phyloP scores from a whole-genome alignment of 2,888 invertebrate genomes.

The Colostygia pectinataria region DNA sequence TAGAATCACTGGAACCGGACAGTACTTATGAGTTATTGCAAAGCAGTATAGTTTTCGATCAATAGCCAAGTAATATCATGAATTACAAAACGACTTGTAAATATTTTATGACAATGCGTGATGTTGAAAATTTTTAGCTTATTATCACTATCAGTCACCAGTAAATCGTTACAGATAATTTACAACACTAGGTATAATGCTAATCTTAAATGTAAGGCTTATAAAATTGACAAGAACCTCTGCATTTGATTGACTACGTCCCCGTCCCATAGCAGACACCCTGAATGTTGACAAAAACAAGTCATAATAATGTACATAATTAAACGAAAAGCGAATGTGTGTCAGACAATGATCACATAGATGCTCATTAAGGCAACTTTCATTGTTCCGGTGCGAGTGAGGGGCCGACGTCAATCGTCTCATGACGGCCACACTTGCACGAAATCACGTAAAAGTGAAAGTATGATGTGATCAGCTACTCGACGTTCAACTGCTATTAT shows the following conservation, averaged over 20 bases:
- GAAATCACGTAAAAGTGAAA: conserved; percentile 79
- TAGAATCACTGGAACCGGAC: conserved; percentile 37
- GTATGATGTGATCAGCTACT: conserved; percentile 67
- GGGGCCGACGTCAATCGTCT: conserved; percentile 50
- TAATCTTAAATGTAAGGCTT: too few species aligned
- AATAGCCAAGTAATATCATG: conserved; percentile 8
- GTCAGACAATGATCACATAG: conserved; percentile 44
- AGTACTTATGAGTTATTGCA: conserved; percentile 28
- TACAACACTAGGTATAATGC: too few species aligned
- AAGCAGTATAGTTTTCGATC: conserved; percentile 25
- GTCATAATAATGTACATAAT: conserved; percentile 10
- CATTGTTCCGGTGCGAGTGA: conserved; percentile 66
- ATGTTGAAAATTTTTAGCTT: background rate
- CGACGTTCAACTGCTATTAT: conserved; percentile 40
- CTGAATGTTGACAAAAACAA: conserved; percentile 3
- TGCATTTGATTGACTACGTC: background rate
- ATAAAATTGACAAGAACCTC: too few species aligned
- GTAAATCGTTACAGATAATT: background rate
- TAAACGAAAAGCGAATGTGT: conserved; percentile 39
- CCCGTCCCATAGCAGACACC: background rate
- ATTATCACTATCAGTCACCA: too few species aligned
- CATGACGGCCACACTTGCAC: conserved; percentile 58
- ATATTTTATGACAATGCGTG: background rate
- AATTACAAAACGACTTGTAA: background rate
- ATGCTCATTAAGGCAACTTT: conserved; percentile 65